phyloP scores from a whole-genome alignment of 1,140 invertebrate species.

The Drosophila lacertosa region DNA sequence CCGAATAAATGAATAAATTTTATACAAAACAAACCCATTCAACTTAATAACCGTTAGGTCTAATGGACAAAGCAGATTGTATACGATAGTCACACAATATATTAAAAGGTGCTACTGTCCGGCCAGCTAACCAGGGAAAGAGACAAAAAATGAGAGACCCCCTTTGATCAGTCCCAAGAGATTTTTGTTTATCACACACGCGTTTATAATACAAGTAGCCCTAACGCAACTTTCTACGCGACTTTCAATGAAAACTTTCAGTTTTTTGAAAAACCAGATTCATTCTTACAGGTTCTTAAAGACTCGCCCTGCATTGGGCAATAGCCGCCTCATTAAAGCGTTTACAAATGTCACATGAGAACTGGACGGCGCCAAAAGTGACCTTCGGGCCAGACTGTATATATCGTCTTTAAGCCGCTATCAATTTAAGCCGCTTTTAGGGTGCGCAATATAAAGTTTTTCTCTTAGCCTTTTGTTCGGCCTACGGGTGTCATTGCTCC shows the following conservation, averaged over 20 bases:
- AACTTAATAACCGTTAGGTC: conserved; percentile 63
- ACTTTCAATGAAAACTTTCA: conserved; percentile 78
- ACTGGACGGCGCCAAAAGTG: conserved; percentile 14
- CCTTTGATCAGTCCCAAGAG: conserved; percentile 31
- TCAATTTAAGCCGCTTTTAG: conserved; percentile 28
- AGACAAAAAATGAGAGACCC: background rate
- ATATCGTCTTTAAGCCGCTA: background rate
- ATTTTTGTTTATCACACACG: conserved; percentile 53
- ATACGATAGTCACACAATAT: conserved; percentile 33
- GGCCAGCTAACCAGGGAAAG: conserved; percentile 23
- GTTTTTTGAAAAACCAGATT: conserved; percentile 55
- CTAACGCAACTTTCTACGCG: conserved; percentile 62
- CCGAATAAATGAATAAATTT: conserved; percentile 66
- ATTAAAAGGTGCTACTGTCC: conserved; percentile 66
- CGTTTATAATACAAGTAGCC: conserved; percentile 59
- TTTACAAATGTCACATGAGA: conserved; percentile 52
- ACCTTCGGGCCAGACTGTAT: conserved; percentile 40
- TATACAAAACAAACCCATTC: conserved; percentile 38
- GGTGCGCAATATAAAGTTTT: conserved; percentile 3
- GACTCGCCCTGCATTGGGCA: conserved; percentile 1
- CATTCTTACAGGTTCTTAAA: conserved; percentile 48
- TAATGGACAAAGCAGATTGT: conserved; percentile 62
- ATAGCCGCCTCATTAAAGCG: conserved; percentile 14
- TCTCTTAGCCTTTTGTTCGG: background rate
- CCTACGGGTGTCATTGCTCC: background rate